phyloP scores from a whole-genome alignment of 1,140 invertebrate species.

The Drosophila athabasca region DNA sequence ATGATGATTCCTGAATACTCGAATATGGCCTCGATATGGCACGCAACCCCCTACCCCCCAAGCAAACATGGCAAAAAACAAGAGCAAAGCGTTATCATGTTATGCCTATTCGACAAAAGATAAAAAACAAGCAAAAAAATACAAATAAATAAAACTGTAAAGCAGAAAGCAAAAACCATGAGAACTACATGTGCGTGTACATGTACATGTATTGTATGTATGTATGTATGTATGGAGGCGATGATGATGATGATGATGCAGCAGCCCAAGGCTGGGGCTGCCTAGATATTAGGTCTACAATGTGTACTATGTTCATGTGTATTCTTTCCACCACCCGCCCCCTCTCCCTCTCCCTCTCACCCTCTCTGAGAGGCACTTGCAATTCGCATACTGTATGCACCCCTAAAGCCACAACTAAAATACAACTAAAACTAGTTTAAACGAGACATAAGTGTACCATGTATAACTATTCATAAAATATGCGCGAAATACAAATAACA shows the following conservation, averaged over 20 bases:
- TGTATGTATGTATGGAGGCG: conserved; percentile 6
- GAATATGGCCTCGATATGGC: conserved; percentile 69
- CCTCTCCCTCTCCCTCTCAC: conserved; percentile 6
- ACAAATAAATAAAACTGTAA: too few relatives aligned
- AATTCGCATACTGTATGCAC: conserved; percentile 78
- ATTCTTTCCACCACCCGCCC: conserved; percentile 43
- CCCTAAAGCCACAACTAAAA: conserved; percentile 42
- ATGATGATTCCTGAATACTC: conserved; percentile 62
- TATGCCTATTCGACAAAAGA: too few relatives aligned
- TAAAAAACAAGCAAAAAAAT: too few relatives aligned
- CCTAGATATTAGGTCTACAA: conserved; percentile 36
- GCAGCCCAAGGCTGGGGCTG: conserved; percentile 34
- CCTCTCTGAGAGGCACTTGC: conserved; percentile 51
- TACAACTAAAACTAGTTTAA: conserved; percentile 45
- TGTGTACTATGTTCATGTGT: conserved; percentile 48
- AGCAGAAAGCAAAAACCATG: conserved; percentile 37
- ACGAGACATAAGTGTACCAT: conserved; percentile 58
- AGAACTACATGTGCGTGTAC: conserved; percentile 29
- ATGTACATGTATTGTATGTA: too few relatives aligned
- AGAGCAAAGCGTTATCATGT: conserved; percentile 47
- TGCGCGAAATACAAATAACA: conserved; percentile 69
- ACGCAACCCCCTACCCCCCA: conserved; percentile 11
- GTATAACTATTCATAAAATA: conserved; percentile 64
- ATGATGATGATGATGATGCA: conserved; percentile 11
- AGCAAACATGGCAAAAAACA: conserved; percentile 29